These are phyloP conservation scores for Clamator glandarius DNA, from an alignment of 2,797 vertebrate genomes.

Conservation along the genomic window DNA sequence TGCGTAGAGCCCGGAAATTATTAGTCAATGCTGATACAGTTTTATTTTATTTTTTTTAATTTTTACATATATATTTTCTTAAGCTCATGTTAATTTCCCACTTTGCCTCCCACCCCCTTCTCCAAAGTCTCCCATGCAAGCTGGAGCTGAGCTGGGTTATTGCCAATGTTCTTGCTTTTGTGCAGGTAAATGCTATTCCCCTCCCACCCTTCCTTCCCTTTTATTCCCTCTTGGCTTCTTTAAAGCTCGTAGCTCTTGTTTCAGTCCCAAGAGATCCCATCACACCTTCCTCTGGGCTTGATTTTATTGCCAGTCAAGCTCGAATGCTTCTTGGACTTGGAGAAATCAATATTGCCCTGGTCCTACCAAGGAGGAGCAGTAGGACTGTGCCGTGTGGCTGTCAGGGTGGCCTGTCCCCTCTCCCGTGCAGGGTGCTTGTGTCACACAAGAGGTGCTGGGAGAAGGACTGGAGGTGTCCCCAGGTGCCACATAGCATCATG, in stretches of 20 bases:
- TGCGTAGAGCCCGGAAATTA: conserved; percentile 75
- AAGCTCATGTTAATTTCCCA: conserved; percentile 68
- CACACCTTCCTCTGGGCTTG: not conserved
- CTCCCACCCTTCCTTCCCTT: conserved; percentile 52
- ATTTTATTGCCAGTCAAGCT: not conserved
- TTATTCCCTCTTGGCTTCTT: conserved; percentile 51
- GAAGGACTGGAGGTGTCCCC: not conserved
- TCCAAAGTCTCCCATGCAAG: conserved; percentile 47
- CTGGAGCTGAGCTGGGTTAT: conserved; percentile 26
- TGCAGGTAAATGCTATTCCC: conserved; percentile 51
- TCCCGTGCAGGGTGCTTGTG: not conserved
- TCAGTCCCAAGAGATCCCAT: conserved; percentile 2
- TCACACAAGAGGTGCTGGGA: not conserved
- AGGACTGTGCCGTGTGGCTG: not conserved
- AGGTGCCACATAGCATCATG: not conserved
- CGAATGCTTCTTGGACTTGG: not conserved
- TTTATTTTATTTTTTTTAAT: conserved; percentile 66
- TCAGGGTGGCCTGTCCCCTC: not conserved
- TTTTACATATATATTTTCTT: conserved; percentile 60
- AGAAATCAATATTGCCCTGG: not conserved
- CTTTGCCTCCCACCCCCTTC: conserved; percentile 55
- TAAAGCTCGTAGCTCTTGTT: conserved; percentile 8
- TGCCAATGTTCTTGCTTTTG: conserved; percentile 13
- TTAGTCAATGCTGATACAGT: conserved; percentile 74
- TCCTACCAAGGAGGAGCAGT: not conserved